Conservation (phyloP, 2,797 vertebrate species). For the Onychomys leucogaster region DNA sequence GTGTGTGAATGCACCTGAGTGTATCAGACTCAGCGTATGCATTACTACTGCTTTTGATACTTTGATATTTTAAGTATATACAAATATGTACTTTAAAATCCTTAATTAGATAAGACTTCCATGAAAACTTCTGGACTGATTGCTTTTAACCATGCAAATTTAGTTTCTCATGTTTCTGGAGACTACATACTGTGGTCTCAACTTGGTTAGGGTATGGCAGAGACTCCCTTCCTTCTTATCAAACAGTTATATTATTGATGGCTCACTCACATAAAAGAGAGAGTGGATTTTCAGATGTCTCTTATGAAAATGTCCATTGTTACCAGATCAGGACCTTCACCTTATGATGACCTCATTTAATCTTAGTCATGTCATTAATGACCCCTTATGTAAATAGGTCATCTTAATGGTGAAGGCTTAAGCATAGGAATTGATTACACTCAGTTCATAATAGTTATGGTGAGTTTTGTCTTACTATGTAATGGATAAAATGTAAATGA, state of each 20-base stretch:
- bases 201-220: background rate
- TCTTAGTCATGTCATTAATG: background rate
- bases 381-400: background rate
- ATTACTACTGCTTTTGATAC: background rate
- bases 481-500: background rate
- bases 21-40: fast-evolving
- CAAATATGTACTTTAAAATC: background rate
- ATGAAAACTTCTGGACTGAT: background rate
- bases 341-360: background rate
- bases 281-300: background rate
- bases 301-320: background rate
- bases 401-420: background rate
- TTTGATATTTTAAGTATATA: background rate
- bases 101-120: background rate
- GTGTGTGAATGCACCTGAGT: no score
- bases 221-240: background rate
- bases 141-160: background rate
- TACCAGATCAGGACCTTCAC: background rate
- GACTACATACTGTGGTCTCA: no score
- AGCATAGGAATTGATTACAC: background rate
- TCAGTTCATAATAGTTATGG: background rate
- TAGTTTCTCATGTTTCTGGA: background rate
- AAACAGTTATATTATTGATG: background rate
- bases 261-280: background rate
- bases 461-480: background rate